Evolutionary conservation across 2,797 vertebrate species (phyloP), one percentile per base, ranked within the genome.

Genomic region (Micropoecilia bifurca): DNA sequence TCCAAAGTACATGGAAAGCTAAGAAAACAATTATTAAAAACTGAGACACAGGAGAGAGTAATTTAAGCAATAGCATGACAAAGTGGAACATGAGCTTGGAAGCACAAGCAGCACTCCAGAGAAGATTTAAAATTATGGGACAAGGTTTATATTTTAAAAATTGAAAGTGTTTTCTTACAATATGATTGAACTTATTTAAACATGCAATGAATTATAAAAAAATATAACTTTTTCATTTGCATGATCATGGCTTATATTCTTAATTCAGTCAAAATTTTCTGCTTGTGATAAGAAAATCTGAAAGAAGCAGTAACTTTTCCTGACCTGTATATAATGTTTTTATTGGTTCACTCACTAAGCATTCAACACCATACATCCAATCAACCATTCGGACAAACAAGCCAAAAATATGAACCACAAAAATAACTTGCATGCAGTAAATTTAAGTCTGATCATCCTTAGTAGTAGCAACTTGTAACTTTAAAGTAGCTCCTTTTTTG

Each of bases 261-360:
- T 71, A 55, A 41, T n/a, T 25, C 6, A 5, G 22, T 80, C n/a
- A 46, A 47, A 46, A 6, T 8, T 8, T 47, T 1, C 45, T 22
- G 71, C 16, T 20, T 59, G 59, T 59, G 76, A 18, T 16, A 33
- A 50, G 61, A n/a, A 84, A 86, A 82, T 36, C 79, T 63, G 71
- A 82, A 83, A 88, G 48, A 48, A 84, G 76, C 87, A 74, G 79
- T 76, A 10, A 80, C 86, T 91, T 71, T 81, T 85, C 80, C 13
- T 90, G 88, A 93, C 76, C 90, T 83, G 78, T 88, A 79, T 83
- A 73, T 92, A 92, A 94, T 84, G 85, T 48, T 69, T 76, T 80
- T 59, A 88, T 85, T 87, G 85, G 75, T 85, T 82, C 71, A 83
- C 45, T 59, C 50, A 14, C 25, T 0, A 45, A 45, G 3, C 68